Conservation (phyloP, 2,888 invertebrate species). For the Noctua janthina region DNA sequence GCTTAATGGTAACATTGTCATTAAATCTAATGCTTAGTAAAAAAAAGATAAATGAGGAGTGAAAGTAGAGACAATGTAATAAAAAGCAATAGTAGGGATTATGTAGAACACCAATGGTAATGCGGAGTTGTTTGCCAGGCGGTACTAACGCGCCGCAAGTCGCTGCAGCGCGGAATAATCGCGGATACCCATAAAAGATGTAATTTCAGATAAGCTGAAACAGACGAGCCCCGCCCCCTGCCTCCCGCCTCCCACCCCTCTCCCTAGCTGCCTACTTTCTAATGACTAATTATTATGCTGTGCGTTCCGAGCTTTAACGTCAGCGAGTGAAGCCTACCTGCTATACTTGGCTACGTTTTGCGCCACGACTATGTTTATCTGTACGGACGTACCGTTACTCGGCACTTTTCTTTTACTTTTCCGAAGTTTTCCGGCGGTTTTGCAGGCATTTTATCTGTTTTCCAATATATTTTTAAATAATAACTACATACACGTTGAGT, state of each 20-base stretch:
- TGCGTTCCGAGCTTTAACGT: constrained; percentile 89
- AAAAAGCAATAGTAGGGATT: constrained; percentile 89
- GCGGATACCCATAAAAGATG: constrained; percentile 91
- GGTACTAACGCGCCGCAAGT: constrained; percentile 88
- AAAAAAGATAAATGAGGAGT: constrained; percentile 76
- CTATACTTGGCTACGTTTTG: constrained; percentile 77
- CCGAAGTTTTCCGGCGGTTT: neutral
- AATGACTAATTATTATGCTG: constrained; percentile 91
- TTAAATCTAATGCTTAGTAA: constrained; percentile 76
- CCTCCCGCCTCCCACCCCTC: constrained; percentile 76
- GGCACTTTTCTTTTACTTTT: constrained; percentile 66
- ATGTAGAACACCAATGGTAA: constrained; percentile 88
- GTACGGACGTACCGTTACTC: constrained; percentile 66
- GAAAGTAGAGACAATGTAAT: constrained; percentile 84
- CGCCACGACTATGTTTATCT: constrained; percentile 80
- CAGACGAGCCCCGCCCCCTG: constrained; percentile 88
- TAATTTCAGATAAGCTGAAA: constrained; percentile 91
- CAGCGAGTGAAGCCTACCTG: constrained; percentile 81
- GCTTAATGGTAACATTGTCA: constrained; percentile 61
- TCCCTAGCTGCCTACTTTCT: constrained; percentile 89
- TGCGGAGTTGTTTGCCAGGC: constrained; percentile 87
- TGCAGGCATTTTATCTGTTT: neutral
- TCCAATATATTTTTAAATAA: neutral
- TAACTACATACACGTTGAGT: neutral
- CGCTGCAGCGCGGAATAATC: constrained; percentile 90